Conservation (phyloP, 1,140 invertebrate genomes). For the Aphaenogaster ashmeadi region DNA sequence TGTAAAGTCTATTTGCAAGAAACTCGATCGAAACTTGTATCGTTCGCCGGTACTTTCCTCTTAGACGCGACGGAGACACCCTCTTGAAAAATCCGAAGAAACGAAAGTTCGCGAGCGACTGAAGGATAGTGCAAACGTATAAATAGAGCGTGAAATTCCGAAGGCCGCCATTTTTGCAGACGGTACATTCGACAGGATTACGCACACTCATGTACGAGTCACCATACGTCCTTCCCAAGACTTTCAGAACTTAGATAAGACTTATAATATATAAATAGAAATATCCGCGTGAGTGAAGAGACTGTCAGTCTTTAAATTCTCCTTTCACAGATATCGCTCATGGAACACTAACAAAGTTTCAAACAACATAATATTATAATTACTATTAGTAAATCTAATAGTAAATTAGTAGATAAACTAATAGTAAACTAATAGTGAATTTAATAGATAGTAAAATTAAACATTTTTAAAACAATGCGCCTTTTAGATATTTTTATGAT, state of each 20-base stretch:
- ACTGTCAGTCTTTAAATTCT: not conserved
- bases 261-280: not conserved
- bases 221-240: conserved; percentile 5
- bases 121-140: conserved; percentile 35
- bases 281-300: not conserved
- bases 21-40: conserved; percentile 40
- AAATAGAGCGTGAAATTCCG: conserved; percentile 73
- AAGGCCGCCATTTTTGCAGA: conserved; percentile 69
- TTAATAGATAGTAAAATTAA: not conserved
- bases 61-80: not conserved
- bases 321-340: not conserved
- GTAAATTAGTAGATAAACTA: too few species aligned
- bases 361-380: not conserved
- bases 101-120: conserved; percentile 69
- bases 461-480: not conserved
- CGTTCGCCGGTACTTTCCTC: conserved; percentile 27
- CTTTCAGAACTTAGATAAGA: not conserved
- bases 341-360: not conserved
- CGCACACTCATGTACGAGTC: conserved; percentile 40
- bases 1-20: conserved; percentile 17
- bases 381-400: not conserved
- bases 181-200: conserved; percentile 62
- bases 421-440: too few species aligned
- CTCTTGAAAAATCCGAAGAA: conserved; percentile 54
- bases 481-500: not conserved